phyloP scores from a whole-genome alignment of 2,113 vertebrate genomes.

The Notiomystis cincta region DNA sequence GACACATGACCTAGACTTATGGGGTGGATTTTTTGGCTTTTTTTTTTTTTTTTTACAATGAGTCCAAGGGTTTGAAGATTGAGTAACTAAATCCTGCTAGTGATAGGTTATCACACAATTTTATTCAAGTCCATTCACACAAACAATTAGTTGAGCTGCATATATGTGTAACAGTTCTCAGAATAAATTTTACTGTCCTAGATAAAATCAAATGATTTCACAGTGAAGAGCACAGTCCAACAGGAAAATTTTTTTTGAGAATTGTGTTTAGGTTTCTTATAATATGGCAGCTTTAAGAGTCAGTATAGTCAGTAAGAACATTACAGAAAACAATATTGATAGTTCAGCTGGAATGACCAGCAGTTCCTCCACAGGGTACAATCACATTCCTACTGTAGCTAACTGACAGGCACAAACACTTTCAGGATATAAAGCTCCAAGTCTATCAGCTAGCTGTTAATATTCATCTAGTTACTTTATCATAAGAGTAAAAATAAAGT shows the following conservation, averaged over 20 bases:
- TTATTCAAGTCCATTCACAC: not conserved
- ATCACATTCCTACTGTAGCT: not conserved
- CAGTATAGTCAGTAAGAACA: not conserved
- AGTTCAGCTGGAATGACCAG: not conserved
- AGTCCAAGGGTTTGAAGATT: not conserved
- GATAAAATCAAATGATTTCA: not conserved
- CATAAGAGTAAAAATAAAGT: not conserved
- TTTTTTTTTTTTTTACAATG: not conserved
- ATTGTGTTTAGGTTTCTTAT: not conserved
- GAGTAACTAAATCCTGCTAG: not conserved
- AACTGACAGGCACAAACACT: not conserved
- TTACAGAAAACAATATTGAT: not conserved
- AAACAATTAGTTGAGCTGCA: not conserved
- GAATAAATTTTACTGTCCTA: not conserved
- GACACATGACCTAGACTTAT: not conserved
- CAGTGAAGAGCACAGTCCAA: not conserved
- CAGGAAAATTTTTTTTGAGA: not conserved
- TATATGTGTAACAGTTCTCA: not conserved
- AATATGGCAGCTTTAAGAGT: not conserved
- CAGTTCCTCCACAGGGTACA: not conserved
- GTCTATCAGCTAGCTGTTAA: not conserved
- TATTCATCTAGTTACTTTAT: not conserved
- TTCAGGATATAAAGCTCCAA: not conserved
- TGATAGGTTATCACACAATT: not conserved
- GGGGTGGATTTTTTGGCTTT: too few species aligned